These are phyloP conservation scores for Sphaeramia orbicularis DNA, from an alignment of 2,797 vertebrate genomes.

Conservation along the genomic window DNA sequence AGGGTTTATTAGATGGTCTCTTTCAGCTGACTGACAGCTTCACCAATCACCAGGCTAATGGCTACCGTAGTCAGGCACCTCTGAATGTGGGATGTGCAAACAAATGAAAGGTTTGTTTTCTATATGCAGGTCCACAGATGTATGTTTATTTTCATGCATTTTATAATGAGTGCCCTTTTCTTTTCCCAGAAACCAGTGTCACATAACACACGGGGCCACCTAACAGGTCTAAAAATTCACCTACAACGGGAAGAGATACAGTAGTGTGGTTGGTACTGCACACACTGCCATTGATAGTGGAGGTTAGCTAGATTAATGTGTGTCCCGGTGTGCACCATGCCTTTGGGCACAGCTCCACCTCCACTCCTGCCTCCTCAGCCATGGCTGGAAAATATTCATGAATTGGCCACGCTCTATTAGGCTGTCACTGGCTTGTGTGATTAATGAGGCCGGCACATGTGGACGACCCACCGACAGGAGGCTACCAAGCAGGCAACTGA, in stretches of 20 bases:
- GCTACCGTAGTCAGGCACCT: constrained; percentile 3
- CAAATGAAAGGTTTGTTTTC: background rate
- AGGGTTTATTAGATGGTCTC: constrained; percentile 29
- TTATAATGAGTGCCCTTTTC: background rate
- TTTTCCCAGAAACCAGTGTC: constrained; percentile 12
- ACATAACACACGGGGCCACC: constrained; percentile 6
- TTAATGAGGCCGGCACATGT: constrained; percentile 80
- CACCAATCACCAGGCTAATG: constrained; percentile 49
- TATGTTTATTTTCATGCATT: background rate
- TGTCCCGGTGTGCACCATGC: constrained; percentile 49
- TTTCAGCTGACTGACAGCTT: constrained; percentile 42
- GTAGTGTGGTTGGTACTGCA: constrained; percentile 17
- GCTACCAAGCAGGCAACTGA: constrained; percentile 50
- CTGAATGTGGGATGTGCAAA: background rate
- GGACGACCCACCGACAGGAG: constrained; percentile 64
- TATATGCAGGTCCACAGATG: background rate
- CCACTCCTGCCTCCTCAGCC: constrained; percentile 47
- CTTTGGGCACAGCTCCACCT: constrained; percentile 60
- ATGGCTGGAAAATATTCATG: constrained; percentile 82
- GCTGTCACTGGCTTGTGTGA: constrained; percentile 80
- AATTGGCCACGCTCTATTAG: constrained; percentile 82
- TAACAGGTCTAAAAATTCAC: background rate
- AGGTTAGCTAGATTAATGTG: constrained; percentile 72
- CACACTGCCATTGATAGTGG: constrained; percentile 22
- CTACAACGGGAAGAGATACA: constrained; percentile 15